phyloP scores from a whole-genome alignment of 2,113 vertebrate genomes.

The Nothobranchius furzeri region DNA sequence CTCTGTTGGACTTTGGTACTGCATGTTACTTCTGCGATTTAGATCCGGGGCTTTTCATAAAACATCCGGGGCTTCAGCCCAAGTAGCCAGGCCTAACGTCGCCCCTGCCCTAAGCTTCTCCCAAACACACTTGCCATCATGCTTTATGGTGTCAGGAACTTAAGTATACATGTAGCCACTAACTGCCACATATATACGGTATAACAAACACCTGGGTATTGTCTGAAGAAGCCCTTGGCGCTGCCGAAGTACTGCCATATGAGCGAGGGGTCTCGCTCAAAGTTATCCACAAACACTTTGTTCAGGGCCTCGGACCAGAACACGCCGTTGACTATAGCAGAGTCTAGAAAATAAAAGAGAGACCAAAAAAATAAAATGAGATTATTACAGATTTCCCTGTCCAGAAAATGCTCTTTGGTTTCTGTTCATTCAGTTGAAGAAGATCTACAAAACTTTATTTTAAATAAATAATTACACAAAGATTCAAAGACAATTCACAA shows the following conservation, averaged over 20 bases:
- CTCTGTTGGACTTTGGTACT: too few relatives aligned
- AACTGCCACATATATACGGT: neutral
- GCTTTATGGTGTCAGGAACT: constrained; percentile 41
- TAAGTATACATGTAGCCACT: constrained; percentile 52
- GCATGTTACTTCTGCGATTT: too few relatives aligned
- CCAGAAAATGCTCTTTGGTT: constrained; percentile 4
- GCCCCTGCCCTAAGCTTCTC: too few relatives aligned
- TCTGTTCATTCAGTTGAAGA: too few relatives aligned
- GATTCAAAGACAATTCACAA: too few relatives aligned
- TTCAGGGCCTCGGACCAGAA: constrained; percentile 99
- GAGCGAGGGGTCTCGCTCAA: constrained; percentile 94
- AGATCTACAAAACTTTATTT: too few relatives aligned
- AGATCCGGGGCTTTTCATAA: too few relatives aligned
- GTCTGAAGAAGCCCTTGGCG: constrained; percentile 97
- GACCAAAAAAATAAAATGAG: neutral
- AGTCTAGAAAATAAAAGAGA: constrained; percentile 77
- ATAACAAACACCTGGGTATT: constrained; percentile 90
- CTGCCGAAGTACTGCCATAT: constrained; percentile 99
- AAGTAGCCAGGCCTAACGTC: too few relatives aligned
- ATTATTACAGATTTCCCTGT: too few relatives aligned
- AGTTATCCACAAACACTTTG: constrained; percentile 98
- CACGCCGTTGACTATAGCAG: constrained; percentile 95
- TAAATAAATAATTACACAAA: too few relatives aligned
- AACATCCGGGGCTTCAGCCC: too few relatives aligned
- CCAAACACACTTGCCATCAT: constrained; percentile 2